Base-by-base conservation (phyloP, 2,797 vertebrate species). In the Thripadectes ignobilis region DNA sequence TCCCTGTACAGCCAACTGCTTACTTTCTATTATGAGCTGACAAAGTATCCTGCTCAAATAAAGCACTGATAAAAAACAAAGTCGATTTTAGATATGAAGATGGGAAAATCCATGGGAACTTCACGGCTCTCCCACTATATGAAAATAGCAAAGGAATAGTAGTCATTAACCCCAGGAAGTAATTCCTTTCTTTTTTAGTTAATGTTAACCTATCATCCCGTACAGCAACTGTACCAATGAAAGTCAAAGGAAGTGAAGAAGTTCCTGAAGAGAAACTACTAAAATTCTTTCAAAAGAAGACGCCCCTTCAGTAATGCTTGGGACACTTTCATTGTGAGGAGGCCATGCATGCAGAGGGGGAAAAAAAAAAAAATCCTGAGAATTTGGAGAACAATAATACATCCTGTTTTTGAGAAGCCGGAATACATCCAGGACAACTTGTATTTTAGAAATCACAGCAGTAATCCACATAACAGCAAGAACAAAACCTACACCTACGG, bases 381-480 rank as follows among this genome's bases (percentile, higher is more conserved):
- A 94, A 85, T 93, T 34, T 67, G 58, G 69, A 96, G 89, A 95
- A 96, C 92, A 96, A 95, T 95, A 93, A 93, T 79, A 94, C 92
- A 95, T 95, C 94, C 96, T 93, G 92, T 92, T 95, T 96, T 95
- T 89, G 71, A 96, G 80, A 79, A 87, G 84, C 88, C 45, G 52
- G 94, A 97, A 92, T 87, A 86, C 58, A 92, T 82, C 45, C 48
- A 19, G 85, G 77, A 97, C 93, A 95, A 85, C 57, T 67, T 89
- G 94, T 94, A 91, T 95, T 95, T 92, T 74, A 93, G 32, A 82
- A 79, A 67, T 73, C 38, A 27, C 66, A 66, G 67, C 71, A 73
- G 63, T 59, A 79, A 88, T 55, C 38, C 67, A 74, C 14, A 2
- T 57, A 90, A 84, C 0, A 1, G 89, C 36, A 86, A 65, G 67